phyloP scores from a whole-genome alignment of 2,113 vertebrate genomes.

The Psittacara wagleri region DNA sequence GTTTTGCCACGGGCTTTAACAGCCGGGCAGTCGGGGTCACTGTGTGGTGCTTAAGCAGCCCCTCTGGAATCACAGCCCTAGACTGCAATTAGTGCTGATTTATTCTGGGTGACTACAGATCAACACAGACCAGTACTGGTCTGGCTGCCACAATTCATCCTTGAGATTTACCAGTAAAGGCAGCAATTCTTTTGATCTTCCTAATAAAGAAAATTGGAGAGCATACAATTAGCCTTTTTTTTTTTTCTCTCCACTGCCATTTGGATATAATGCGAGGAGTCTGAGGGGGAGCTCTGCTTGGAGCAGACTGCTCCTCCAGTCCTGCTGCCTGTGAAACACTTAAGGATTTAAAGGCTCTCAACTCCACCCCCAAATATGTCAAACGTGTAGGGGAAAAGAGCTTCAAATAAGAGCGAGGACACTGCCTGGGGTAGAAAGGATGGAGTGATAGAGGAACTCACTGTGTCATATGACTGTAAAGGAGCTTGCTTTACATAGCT shows the following conservation, averaged over 20 bases:
- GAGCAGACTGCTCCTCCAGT: not conserved
- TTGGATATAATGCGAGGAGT: conserved; percentile 22
- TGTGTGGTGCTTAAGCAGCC: not conserved
- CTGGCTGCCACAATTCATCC: conserved; percentile 66
- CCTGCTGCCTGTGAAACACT: not conserved
- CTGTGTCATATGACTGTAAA: not conserved
- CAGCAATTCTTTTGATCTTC: conserved; percentile 70
- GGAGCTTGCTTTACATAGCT: not conserved
- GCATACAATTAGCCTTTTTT: conserved; percentile 48
- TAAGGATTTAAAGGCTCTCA: not conserved
- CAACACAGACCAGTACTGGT: conserved; percentile 53
- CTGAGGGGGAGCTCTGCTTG: not conserved
- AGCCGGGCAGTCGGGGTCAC: not conserved
- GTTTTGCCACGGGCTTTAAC: not conserved
- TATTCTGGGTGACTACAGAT: conserved; percentile 65
- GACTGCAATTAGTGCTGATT: conserved; percentile 70
- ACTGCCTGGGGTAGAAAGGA: not conserved
- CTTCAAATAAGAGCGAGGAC: not conserved
- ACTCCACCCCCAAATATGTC: not conserved
- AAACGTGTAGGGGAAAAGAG: not conserved
- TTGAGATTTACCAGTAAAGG: conserved; percentile 72
- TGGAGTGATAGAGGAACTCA: not conserved
- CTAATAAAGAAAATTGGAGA: conserved; percentile 64
- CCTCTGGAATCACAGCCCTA: conserved; percentile 33
- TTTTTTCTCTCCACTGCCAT: not conserved